Base-by-base conservation (phyloP, 2,888 invertebrate species). In the Neocrepidodera transversa region DNA sequence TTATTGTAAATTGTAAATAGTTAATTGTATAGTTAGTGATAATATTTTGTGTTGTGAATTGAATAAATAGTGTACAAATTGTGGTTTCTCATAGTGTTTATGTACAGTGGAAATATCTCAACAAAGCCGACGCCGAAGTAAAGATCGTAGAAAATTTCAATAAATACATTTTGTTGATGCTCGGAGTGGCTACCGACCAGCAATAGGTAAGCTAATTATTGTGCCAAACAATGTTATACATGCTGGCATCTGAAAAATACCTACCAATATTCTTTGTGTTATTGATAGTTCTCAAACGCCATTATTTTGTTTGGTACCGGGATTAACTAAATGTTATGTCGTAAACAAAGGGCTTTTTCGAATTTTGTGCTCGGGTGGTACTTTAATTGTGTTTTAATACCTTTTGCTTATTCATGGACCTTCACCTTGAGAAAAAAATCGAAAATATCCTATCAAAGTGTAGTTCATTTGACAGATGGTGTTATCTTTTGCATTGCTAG, bases 1-100 rank as follows among this genome's bases (percentile, higher is more conserved):
- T 83, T 84, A 83, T 83, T 86, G 85, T 85, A 85, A 83, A 85
- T 86, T 86, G 86, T 87, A 87, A 85, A 86, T 87, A 86, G 86
- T 85, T 82, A 81, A 80, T 83, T 87, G 87, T 87, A 86, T 84
- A 87, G 86, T 86, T 86, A 86, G 86, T 86, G 83, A 82, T 85
- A 85, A 85, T 86, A 86, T 86, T 86, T 85, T 78, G 78, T 79
- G 79, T 79, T 79, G 78, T 78, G 78, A 76, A 70, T 71, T 65
- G 67, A 61, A 67, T 14, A 67, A 63, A 70, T 74, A 82, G 84
- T 81, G 83, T 83, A 83, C 81, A 83, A 83, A 83, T 83, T 71
- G 76, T 76, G 76, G 76, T 75, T 71, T 74, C 76, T 74, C 82
- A 83, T 82, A 83, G 85, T 84, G 84, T 84, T 84, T 79, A 78